Evolutionary conservation across 2,113 vertebrate species (phyloP).

Genomic region (Marcusenius ussheri): DNA sequence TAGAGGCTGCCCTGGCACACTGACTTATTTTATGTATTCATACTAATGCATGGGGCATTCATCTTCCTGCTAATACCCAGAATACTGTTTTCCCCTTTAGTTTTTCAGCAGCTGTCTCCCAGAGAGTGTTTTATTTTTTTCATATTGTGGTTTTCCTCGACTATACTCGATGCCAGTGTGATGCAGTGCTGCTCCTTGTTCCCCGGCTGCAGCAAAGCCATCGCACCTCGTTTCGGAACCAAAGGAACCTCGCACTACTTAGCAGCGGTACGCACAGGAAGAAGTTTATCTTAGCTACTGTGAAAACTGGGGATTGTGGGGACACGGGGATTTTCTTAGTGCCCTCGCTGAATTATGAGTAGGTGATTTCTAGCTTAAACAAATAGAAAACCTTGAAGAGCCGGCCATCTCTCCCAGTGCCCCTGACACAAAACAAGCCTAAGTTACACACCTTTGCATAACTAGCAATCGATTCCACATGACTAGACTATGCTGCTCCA

Average conservation of each 20-base stretch:
- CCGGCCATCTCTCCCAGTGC: not conserved
- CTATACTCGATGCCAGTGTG: not conserved
- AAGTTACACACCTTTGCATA: not conserved
- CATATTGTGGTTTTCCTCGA: not conserved
- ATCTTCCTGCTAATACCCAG: not conserved
- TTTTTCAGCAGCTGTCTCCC: not conserved
- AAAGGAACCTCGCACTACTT: not conserved
- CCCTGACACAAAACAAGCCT: not conserved
- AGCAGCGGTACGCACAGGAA: not conserved
- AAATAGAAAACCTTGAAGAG: not conserved
- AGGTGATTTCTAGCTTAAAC: not conserved
- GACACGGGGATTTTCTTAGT: not conserved
- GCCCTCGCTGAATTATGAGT: not conserved
- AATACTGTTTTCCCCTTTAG: not conserved
- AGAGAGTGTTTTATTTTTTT: not conserved
- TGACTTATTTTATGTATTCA: slow-evolving; percentile 10
- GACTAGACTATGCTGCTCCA: not conserved
- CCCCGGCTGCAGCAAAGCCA: not conserved
- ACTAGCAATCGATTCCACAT: not conserved
- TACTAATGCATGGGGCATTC: not conserved
- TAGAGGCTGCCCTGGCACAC: not conserved
- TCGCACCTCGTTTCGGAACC: not conserved
- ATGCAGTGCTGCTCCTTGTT: not conserved
- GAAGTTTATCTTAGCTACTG: not conserved
- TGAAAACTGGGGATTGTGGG: not conserved